These are phyloP conservation scores for Microtus pennsylvanicus DNA, from an alignment of 2,113 vertebrate species.

Conservation along the genomic window DNA sequence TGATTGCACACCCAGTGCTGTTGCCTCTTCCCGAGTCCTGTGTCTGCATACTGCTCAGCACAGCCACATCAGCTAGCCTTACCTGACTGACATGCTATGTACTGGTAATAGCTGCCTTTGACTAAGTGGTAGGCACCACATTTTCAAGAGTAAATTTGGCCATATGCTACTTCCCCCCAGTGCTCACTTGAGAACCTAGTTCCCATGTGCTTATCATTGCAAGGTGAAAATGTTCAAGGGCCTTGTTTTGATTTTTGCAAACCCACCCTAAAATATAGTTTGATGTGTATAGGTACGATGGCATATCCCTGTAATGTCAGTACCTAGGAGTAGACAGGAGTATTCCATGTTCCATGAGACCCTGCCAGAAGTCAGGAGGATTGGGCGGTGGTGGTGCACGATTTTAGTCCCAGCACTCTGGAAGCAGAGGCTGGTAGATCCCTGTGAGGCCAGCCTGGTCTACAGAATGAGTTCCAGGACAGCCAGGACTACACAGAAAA, in stretches of 20 bases:
- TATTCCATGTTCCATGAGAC: background rate
- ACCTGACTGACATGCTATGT: too few relatives aligned
- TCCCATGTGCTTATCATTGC: background rate
- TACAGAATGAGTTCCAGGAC: background rate
- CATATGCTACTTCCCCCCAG: background rate
- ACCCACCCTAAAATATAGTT: background rate
- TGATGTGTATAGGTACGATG: too few relatives aligned
- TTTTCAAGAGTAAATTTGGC: slow-evolving; percentile 1
- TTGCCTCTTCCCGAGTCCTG: background rate
- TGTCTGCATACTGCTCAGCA: background rate
- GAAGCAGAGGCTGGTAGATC: background rate
- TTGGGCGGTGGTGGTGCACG: background rate
- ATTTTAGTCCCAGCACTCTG: background rate
- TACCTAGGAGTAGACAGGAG: background rate
- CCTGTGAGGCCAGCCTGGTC: background rate
- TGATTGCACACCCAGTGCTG: background rate
- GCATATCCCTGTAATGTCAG: background rate
- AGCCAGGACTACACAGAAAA: background rate
- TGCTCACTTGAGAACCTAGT: background rate
- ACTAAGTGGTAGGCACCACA: background rate
- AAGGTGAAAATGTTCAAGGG: background rate
- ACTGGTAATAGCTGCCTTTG: background rate
- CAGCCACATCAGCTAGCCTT: background rate
- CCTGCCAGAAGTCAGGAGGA: background rate
- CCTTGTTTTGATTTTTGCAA: background rate